A percentile compares a stretch with the other conserved stretches of the same genome.
phyloP scores from a whole-genome alignment of 2,113 vertebrate species.

The Muntiacus reevesi region DNA sequence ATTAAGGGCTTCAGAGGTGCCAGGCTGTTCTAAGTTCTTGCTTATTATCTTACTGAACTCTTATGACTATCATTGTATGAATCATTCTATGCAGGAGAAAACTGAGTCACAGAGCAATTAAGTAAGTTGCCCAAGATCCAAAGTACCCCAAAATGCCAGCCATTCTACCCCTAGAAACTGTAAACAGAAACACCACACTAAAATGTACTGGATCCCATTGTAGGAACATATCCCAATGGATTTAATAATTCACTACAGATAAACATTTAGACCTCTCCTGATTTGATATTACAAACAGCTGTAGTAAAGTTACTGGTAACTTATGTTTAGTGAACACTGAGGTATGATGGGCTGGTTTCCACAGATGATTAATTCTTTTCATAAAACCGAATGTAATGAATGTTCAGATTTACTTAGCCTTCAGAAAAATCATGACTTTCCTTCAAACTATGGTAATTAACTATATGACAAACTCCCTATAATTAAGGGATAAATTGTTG shows the following conservation, averaged over 20 bases:
- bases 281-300: background rate
- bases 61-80: background rate
- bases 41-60: background rate
- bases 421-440: slow-evolving; percentile 57
- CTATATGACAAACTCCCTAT: slow-evolving; percentile 39
- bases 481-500: slow-evolving; percentile 57
- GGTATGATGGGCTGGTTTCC: background rate
- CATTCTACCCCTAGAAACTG: background rate
- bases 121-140: background rate
- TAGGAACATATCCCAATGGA: background rate
- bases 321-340: background rate
- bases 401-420: slow-evolving; percentile 29
- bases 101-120: background rate
- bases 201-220: background rate
- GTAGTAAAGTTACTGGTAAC: background rate
- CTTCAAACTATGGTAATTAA: slow-evolving; percentile 45
- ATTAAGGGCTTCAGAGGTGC: background rate
- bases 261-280: background rate
- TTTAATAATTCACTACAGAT: background rate
- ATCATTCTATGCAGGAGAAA: background rate
- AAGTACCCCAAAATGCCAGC: background rate
- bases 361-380: slow-evolving; percentile 47
- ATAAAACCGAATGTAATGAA: slow-evolving; percentile 20
- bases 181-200: background rate
- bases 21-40: background rate